These are phyloP conservation scores for Pocillopora damicornis DNA, from an alignment of 64 coral and sea anemone genomes.

Conservation along the genomic window DNA sequence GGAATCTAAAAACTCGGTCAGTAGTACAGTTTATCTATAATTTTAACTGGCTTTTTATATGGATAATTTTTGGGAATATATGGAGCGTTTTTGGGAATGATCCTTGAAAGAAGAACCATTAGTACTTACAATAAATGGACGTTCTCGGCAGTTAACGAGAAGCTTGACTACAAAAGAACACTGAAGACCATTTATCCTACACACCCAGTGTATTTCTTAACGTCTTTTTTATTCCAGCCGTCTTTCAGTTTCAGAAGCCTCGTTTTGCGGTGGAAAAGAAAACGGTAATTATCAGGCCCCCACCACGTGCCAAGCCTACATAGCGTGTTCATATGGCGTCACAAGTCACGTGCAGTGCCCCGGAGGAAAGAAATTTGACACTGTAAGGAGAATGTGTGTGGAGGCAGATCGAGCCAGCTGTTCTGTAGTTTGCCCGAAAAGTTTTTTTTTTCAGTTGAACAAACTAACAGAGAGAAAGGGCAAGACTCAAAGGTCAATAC, in stretches of 20 bases:
- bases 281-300: slow-evolving; percentile 46
- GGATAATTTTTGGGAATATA: too few relatives aligned
- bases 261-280: slow-evolving; percentile 38
- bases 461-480: not conserved
- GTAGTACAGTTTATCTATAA: too few relatives aligned
- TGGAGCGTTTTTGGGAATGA: too few relatives aligned
- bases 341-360: slow-evolving; percentile 47
- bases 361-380: slow-evolving; percentile 35
- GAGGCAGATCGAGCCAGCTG: not conserved
- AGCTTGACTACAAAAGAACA: too few relatives aligned
- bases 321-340: slow-evolving; percentile 33
- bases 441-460: not conserved
- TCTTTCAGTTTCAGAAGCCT: slow-evolving; percentile 27
- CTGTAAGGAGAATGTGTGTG: not conserved
- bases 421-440: not conserved
- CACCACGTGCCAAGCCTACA: slow-evolving; percentile 26
- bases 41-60: too few relatives aligned
- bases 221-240: not conserved
- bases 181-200: too few relatives aligned
- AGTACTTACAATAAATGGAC: too few relatives aligned
- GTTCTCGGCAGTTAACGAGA: too few relatives aligned
- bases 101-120: too few relatives aligned
- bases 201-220: too few relatives aligned
- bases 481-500: not conserved
- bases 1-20: too few relatives aligned